These are phyloP conservation scores for Lasiurus borealis DNA, from an alignment of 2,113 vertebrate genomes.

Conservation along the genomic window DNA sequence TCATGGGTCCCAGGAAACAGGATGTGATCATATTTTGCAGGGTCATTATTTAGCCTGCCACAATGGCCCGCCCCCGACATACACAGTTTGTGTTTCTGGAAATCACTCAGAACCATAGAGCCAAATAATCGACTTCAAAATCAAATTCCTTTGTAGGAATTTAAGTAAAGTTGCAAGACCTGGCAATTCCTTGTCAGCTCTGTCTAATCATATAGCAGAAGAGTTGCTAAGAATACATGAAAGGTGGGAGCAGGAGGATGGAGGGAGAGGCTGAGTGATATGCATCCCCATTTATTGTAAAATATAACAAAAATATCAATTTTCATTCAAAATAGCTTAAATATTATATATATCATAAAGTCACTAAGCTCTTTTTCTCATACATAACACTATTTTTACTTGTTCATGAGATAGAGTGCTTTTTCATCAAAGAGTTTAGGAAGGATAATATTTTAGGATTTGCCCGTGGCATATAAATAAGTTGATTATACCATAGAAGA, in stretches of 20 bases:
- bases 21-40: rapidly evolving
- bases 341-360: background rate
- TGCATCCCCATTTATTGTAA: background rate
- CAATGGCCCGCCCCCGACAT: rapidly evolving
- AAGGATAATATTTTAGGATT: background rate
- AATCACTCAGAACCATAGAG: background rate
- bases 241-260: too few relatives aligned
- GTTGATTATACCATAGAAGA: background rate
- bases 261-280: too few relatives aligned
- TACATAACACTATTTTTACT: background rate
- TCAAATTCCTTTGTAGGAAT: background rate
- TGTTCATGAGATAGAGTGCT: background rate
- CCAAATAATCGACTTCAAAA: background rate
- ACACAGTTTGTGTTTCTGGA: background rate
- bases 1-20: background rate
- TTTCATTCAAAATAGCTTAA: background rate
- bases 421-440: background rate
- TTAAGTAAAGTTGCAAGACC: background rate
- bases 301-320: background rate
- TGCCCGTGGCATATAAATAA: background rate
- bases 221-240: background rate
- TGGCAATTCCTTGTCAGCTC: background rate
- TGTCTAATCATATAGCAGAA: background rate
- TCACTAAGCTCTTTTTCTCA: background rate
- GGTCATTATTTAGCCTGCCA: background rate